Evolutionary conservation across 2,888 invertebrate genomes (phyloP).

Genomic region (Stramonita haemastoma): DNA sequence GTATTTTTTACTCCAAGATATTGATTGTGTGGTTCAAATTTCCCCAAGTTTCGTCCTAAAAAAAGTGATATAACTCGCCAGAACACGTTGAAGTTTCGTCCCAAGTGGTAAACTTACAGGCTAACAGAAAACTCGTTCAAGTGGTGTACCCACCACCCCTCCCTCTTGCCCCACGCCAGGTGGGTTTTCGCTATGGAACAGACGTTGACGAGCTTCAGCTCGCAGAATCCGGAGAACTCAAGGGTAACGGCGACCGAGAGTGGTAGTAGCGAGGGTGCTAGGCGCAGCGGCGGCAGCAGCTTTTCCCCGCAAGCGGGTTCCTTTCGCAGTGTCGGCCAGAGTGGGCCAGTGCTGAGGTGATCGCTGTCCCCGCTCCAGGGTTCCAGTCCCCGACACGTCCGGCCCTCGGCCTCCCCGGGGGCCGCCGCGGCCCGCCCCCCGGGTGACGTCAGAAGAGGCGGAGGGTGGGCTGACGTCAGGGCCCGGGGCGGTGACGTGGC

Average conservation of each 20-base stretch:
- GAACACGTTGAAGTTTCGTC: too few species aligned
- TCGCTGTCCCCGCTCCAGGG: neutral
- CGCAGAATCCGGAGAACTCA: neutral
- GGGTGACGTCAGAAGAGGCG: conserved; percentile 1
- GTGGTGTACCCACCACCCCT: too few species aligned
- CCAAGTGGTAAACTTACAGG: too few species aligned
- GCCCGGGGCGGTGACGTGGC: neutral
- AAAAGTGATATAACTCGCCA: neutral
- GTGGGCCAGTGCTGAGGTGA: conserved; percentile 33
- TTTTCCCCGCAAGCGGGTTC: neutral
- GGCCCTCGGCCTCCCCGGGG: too few species aligned
- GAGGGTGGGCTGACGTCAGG: neutral
- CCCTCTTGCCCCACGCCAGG: neutral
- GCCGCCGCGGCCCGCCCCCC: neutral
- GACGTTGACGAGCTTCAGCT: neutral
- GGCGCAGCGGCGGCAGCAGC: neutral
- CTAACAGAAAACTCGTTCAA: too few species aligned
- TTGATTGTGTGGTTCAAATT: neutral
- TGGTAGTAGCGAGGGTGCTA: neutral
- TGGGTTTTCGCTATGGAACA: conserved; percentile 39
- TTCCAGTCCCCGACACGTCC: too few species aligned
- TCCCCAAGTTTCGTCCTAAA: neutral
- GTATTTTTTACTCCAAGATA: neutral
- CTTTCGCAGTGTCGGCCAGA: conserved; percentile 1
- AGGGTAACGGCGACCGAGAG: neutral